Conservation (phyloP, 2,113 vertebrate species). For the Archocentrus centrarchus region DNA sequence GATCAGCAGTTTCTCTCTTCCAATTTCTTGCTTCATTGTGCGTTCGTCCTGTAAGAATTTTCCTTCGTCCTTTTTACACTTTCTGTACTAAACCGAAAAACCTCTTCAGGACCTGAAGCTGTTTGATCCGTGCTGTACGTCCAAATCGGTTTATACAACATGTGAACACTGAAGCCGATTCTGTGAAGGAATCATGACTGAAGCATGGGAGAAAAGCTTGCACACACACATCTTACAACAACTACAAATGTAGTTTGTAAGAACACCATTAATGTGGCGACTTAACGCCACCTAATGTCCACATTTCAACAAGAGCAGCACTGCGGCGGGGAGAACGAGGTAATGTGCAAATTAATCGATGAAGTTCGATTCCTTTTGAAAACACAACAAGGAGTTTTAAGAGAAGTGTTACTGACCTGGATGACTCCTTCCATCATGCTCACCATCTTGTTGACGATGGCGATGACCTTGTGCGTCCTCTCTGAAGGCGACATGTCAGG, state of each 20-base stretch:
- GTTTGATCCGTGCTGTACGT: not conserved
- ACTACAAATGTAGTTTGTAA: slow-evolving; percentile 49
- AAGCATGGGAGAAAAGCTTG: not conserved
- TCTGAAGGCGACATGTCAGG: slow-evolving; percentile 91
- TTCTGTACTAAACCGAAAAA: no score
- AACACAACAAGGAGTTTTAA: not conserved
- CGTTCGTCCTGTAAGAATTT: no score
- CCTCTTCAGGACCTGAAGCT: not conserved
- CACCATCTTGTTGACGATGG: slow-evolving; percentile 99
- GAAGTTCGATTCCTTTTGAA: not conserved
- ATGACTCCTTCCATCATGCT: slow-evolving; percentile 99
- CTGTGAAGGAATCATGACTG: not conserved
- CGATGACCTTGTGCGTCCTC: slow-evolving; percentile 96
- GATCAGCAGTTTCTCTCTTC: not conserved
- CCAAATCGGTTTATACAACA: not conserved
- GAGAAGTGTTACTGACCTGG: slow-evolving; percentile 86
- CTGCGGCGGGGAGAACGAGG: not conserved
- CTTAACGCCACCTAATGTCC: not conserved
- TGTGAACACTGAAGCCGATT: not conserved
- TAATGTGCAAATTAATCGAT: not conserved
- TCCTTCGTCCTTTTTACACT: no score
- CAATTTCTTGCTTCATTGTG: no score
- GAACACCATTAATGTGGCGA: not conserved
- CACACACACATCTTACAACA: slow-evolving; percentile 45
- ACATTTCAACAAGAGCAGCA: not conserved